A percentile compares a stretch with the other conserved stretches of the same genome.
Conservation (phyloP, 2,888 invertebrate species). For the Agonum fuliginosum region DNA sequence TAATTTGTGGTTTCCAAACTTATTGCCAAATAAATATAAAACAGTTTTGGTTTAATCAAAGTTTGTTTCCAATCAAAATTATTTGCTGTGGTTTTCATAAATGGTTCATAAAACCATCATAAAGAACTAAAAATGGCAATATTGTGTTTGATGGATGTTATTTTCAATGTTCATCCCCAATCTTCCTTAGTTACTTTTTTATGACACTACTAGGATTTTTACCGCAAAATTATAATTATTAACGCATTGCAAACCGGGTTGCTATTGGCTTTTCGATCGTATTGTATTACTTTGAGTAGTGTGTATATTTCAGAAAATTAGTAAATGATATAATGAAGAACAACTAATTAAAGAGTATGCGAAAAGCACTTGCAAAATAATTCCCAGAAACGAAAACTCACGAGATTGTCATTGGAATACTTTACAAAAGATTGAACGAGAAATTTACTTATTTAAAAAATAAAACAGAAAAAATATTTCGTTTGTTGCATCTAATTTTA, state of each 20-base stretch:
- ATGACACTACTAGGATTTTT: constrained; percentile 56
- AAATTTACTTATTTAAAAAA: too few relatives aligned
- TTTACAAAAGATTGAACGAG: neutral
- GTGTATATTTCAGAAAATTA: constrained; percentile 51
- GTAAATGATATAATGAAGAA: constrained; percentile 39
- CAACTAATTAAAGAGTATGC: constrained; percentile 47
- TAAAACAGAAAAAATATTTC: too few relatives aligned
- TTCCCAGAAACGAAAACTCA: constrained; percentile 26
- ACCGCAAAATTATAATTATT: constrained; percentile 50
- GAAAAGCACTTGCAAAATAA: constrained; percentile 52
- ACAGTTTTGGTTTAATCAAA: too few relatives aligned
- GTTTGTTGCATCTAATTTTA: too few relatives aligned
- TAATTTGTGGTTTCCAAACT: too few relatives aligned
- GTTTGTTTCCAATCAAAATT: neutral
- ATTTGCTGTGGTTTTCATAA: constrained; percentile 5
- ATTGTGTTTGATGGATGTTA: neutral
- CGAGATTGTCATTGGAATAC: neutral
- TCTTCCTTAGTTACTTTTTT: constrained; percentile 49
- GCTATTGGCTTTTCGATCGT: constrained; percentile 54
- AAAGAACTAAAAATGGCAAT: neutral
- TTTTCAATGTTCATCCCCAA: neutral
- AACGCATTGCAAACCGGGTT: constrained; percentile 49
- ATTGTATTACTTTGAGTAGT: constrained; percentile 54
- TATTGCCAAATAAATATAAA: too few relatives aligned
- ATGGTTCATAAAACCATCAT: neutral